These are phyloP conservation scores for Chiloscyllium punctatum DNA, from an alignment of 2,797 vertebrate species.

Conservation along the genomic window DNA sequence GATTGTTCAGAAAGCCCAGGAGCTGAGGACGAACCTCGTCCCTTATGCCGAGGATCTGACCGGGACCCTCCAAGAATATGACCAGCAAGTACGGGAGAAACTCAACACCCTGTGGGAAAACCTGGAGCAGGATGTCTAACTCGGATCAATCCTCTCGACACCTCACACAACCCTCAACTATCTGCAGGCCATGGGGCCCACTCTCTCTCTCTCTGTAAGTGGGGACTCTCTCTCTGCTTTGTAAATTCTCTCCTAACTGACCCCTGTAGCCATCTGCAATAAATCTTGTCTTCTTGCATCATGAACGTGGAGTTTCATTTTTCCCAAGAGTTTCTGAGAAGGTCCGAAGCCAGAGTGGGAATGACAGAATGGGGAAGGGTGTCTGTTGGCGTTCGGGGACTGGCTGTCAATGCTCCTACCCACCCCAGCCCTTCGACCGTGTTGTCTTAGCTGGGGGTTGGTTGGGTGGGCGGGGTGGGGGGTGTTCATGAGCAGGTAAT, in stretches of 20 bases:
- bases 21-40: constrained; percentile 46
- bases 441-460: no score
- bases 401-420: no score
- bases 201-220: background rate
- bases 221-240: background rate
- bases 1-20: constrained; percentile 41
- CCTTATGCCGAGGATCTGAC: constrained; percentile 66
- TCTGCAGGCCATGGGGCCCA: background rate
- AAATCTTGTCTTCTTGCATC: background rate
- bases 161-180: no score
- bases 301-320: background rate
- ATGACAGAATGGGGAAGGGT: no score
- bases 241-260: background rate
- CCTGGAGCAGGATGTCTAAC: constrained; percentile 43
- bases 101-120: constrained; percentile 57
- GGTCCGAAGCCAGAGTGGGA: background rate
- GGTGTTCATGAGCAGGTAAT: no score
- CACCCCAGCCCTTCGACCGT: no score
- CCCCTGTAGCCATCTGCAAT: background rate
- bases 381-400: no score
- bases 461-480: no score
- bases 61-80: constrained; percentile 58
- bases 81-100: constrained; percentile 58
- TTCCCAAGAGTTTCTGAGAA: no score
- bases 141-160: background rate